Percentiles rank a stretch among this genome's conserved stretches.
Evolutionary conservation across 2,113 vertebrate genomes (phyloP).

Genomic region (Ammodytes marinus): DNA sequence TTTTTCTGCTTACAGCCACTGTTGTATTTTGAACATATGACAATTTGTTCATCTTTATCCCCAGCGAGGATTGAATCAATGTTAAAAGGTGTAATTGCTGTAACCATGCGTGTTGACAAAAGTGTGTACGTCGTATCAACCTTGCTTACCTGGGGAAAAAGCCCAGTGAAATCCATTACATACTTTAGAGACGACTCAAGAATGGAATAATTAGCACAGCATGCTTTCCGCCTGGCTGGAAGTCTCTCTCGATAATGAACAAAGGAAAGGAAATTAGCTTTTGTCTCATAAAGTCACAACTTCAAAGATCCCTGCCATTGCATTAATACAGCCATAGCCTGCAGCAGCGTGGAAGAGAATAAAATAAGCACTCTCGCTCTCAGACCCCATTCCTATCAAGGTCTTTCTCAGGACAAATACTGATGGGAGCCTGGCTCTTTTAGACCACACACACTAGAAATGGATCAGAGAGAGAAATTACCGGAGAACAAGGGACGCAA

Average conservation of each 20-base stretch:
- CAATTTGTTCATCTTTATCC: constrained; percentile 16
- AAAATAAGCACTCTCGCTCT: constrained; percentile 90
- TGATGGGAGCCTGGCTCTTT: constrained; percentile 77
- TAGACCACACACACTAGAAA: constrained; percentile 64
- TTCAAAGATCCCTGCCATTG: constrained; percentile 98
- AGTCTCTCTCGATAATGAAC: constrained; percentile 97
- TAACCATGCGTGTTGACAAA: constrained; percentile 58
- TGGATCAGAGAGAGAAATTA: constrained; percentile 30
- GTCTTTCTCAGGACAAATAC: constrained; percentile 97
- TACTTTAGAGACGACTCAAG: constrained; percentile 93
- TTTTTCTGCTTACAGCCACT: background rate
- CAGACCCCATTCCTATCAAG: constrained; percentile 92
- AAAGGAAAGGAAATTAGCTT: constrained; percentile 98
- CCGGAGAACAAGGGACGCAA: constrained; percentile 28
- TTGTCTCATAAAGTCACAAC: constrained; percentile 98
- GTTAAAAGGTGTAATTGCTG: constrained; percentile 32
- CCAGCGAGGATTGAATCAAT: constrained; percentile 20
- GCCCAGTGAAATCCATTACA: constrained; percentile 93
- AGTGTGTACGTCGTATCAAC: constrained; percentile 43
- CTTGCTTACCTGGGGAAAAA: constrained; percentile 89
- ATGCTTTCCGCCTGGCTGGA: constrained; percentile 95
- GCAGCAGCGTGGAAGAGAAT: constrained; percentile 89
- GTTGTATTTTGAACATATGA: constrained; percentile 6
- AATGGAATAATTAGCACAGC: constrained; percentile 99
- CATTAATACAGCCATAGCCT: constrained; percentile 96